Evolutionary conservation across 1,140 invertebrate genomes (phyloP), one percentile per base, ranked within the genome.

Genomic region (Frieseomelitta varia): DNA sequence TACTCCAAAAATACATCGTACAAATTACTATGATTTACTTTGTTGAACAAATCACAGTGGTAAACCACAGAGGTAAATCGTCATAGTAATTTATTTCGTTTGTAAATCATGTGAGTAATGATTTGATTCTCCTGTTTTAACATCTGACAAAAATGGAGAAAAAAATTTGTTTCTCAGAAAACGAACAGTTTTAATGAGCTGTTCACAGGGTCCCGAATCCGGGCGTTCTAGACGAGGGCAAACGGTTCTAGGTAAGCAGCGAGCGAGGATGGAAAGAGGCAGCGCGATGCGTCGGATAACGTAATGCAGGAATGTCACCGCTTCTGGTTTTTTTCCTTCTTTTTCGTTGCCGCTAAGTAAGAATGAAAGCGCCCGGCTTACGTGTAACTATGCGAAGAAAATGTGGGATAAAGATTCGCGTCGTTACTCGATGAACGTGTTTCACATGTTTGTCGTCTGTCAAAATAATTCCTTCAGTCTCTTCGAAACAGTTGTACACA

Each of bases 221-320:
- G 30, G 39, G 39, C 56, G 67, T 77, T 71, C 72, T 71, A 76
- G 73, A 80, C 72, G 73, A 71, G 65, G 84, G 63, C 51, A 53
- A 78, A 72, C 69, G 63, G 56, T 80, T 86, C 39, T 72, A 79
- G 76, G 82, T 74, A 81, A 77, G 51, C 34, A 72, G n/a, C 19
- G 21, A 12, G 56, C 39, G 55, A 55, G 58, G 21, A n/a, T 1
- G 1, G 58, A 79, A 79, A 84, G 79, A 55, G 76, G 47, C 30
- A 58, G 24, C 68, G 68, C 76, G 85, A 89, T 79, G 77, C 76
- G 56, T 69, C 65, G 51, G 77, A 81, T 89, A 87, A 85, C 79
- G 86, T 76, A 85, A 90, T 87, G 87, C 87, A 89, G 87, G 89
- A 91, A 91, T 91, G 90, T 80, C 65, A 85, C 39, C 80, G 73